Percentiles rank a stretch among this genome's conserved stretches.
These are phyloP conservation scores for Arothron firmamentum DNA, from an alignment of 2,113 vertebrate species.

Conservation along the genomic window DNA sequence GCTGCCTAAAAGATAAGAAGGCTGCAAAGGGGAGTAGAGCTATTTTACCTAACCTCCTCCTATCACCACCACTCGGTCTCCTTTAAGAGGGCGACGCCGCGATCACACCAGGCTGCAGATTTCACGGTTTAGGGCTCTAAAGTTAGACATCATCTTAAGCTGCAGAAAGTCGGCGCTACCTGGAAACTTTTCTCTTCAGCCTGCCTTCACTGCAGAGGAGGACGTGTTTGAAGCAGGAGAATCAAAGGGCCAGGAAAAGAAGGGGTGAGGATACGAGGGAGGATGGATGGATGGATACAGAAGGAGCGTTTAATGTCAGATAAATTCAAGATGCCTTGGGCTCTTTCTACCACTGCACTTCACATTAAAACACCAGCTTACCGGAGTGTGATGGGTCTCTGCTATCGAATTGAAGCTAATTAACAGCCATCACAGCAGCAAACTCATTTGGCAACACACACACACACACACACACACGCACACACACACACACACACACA, in stretches of 20 bases:
- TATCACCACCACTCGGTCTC: background rate
- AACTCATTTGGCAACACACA: background rate
- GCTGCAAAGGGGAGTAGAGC: background rate
- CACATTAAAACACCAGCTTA: background rate
- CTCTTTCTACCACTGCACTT: slow-evolving; percentile 4
- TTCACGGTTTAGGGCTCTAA: background rate
- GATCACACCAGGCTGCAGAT: slow-evolving; percentile 7
- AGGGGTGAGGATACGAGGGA: background rate
- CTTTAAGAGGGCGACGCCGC: background rate
- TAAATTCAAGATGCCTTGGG: background rate
- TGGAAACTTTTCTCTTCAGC: slow-evolving; percentile 23
- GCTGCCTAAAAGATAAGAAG: background rate
- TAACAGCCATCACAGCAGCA: slow-evolving; percentile 2
- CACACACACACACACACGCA: background rate
- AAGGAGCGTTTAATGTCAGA: background rate
- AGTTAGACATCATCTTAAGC: background rate
- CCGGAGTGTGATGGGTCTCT: background rate
- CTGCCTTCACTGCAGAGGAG: slow-evolving; percentile 15
- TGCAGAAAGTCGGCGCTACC: slow-evolving; percentile 18
- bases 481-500: too few relatives aligned
- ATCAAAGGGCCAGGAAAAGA: slow-evolving; percentile 16
- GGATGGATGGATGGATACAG: slow-evolving; percentile 2
- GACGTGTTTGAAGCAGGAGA: slow-evolving; percentile 25
- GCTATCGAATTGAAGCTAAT: background rate
- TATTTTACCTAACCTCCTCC: background rate